Conservation (phyloP, 35 echinoderm and acorn worm genomes). For the Anneissia japonica region DNA sequence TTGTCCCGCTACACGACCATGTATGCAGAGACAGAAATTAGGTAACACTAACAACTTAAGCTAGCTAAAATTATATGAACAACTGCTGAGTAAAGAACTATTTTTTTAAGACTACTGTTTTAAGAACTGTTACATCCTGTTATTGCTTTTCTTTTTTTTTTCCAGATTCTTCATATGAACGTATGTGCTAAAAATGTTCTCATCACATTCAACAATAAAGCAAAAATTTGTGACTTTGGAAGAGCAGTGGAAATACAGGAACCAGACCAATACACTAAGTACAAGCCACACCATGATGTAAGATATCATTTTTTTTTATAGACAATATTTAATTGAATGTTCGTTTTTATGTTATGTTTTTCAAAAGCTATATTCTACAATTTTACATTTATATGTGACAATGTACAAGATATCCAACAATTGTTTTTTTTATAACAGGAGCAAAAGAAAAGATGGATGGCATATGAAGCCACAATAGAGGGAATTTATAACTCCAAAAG, state of each 20-base stretch:
- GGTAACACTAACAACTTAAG: no score
- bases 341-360: no score
- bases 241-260: slow-evolving; percentile 52
- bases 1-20: no score
- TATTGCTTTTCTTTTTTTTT: not conserved
- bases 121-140: no score
- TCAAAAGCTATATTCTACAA: not conserved
- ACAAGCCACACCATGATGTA: slow-evolving; percentile 47
- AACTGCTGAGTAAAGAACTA: no score
- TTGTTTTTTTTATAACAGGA: slow-evolving; percentile 25
- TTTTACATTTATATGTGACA: not conserved
- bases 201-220: slow-evolving; percentile 94
- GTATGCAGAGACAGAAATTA: no score
- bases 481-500: slow-evolving; percentile 63
- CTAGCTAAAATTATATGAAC: no score
- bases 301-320: no score
- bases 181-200: slow-evolving; percentile 90
- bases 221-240: slow-evolving; percentile 90
- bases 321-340: no score
- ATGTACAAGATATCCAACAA: not conserved
- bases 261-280: not conserved
- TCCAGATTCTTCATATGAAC: slow-evolving; percentile 67
- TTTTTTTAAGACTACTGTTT: no score
- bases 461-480: slow-evolving; percentile 72
- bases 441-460: slow-evolving; percentile 80